Percentiles rank a stretch among this genome's conserved stretches.
phyloP scores from a whole-genome alignment of 2,888 invertebrate genomes.

The Apodemia hepburni region DNA sequence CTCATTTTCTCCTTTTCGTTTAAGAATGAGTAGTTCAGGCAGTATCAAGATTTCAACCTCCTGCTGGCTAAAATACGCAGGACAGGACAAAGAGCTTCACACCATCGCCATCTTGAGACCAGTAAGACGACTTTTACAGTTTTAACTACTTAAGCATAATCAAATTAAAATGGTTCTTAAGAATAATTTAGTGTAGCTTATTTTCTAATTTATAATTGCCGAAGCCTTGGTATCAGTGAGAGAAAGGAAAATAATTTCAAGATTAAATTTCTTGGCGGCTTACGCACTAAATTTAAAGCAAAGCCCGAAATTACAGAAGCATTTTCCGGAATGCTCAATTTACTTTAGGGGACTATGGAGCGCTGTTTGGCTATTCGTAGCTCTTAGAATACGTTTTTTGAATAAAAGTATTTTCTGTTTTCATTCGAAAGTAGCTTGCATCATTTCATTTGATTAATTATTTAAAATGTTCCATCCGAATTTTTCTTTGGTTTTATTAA shows the following conservation, averaged over 20 bases:
- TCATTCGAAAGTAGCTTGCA: neutral
- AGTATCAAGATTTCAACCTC: too few relatives aligned
- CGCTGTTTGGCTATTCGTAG: constrained; percentile 41
- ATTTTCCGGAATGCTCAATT: constrained; percentile 68
- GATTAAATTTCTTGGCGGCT: constrained; percentile 67
- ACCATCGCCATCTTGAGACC: too few relatives aligned
- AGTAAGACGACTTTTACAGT: too few relatives aligned
- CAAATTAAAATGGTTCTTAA: constrained; percentile 13
- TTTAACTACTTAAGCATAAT: neutral
- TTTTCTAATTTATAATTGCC: constrained; percentile 41
- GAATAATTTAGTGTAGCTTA: constrained; percentile 35
- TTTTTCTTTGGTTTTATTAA: too few relatives aligned
- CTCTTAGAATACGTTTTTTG: constrained; percentile 52
- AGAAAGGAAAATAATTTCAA: constrained; percentile 51
- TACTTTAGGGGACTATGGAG: constrained; percentile 48
- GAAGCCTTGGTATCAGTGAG: constrained; percentile 37
- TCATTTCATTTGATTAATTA: neutral
- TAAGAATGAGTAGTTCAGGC: too few relatives aligned
- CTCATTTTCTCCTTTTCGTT: too few relatives aligned
- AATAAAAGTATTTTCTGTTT: constrained; percentile 29
- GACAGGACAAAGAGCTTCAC: too few relatives aligned
- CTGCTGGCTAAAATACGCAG: too few relatives aligned
- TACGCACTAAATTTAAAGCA: constrained; percentile 64
- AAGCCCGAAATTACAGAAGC: constrained; percentile 61
- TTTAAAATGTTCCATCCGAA: neutral